Conservation (phyloP, 2,797 vertebrate genomes). For the Sebastes minor region DNA sequence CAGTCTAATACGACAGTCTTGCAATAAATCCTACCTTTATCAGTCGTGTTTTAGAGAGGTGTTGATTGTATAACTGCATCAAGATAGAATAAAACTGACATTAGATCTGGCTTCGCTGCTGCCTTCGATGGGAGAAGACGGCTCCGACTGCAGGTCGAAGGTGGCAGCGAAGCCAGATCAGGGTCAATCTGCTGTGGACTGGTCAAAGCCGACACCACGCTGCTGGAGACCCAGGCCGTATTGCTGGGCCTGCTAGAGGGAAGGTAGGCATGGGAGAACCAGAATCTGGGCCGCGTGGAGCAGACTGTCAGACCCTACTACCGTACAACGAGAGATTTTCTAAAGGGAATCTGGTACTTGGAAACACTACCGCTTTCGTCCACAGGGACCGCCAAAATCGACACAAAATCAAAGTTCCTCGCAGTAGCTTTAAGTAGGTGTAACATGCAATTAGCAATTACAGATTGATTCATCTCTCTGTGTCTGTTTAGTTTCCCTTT, state of each 20-base stretch:
- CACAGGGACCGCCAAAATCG: not conserved
- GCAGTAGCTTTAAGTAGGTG: not conserved
- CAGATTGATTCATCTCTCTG: slow-evolving; percentile 16
- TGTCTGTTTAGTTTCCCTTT: slow-evolving; percentile 33
- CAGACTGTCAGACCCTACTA: rapidly evolving
- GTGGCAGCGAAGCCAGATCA: too few relatives aligned
- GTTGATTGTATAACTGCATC: not conserved
- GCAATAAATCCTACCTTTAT: not conserved
- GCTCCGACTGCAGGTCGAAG: too few relatives aligned
- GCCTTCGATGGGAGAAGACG: too few relatives aligned
- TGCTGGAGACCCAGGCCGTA: too few relatives aligned
- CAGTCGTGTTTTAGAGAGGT: not conserved
- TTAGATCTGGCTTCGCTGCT: rapidly evolving
- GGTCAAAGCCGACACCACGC: too few relatives aligned
- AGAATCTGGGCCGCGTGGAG: rapidly evolving
- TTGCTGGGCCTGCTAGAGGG: rapidly evolving
- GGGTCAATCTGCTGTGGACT: rapidly evolving
- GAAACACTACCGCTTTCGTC: not conserved
- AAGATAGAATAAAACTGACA: not conserved
- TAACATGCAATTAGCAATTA: not conserved
- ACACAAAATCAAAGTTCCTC: not conserved
- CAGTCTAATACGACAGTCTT: not conserved
- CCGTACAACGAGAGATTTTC: not conserved
- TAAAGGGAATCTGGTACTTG: not conserved
- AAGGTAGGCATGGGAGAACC: not conserved